Base-by-base conservation (phyloP, 1,140 invertebrate species). In the Zaprionus ornatus region DNA sequence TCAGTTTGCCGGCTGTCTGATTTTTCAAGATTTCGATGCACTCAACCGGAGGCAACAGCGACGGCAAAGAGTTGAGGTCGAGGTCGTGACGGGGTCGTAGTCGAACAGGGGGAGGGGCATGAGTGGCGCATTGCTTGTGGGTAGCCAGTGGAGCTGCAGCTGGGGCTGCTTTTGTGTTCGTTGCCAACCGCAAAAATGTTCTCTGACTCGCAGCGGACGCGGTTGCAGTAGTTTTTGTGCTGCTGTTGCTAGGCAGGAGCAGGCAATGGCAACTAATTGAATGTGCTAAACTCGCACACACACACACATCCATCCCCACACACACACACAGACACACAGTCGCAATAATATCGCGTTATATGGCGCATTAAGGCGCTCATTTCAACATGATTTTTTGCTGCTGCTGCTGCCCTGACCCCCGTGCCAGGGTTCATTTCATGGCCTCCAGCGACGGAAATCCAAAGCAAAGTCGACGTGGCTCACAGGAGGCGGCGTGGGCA, bases 311-410 rank as follows among this genome's bases (percentile, higher is more conserved):
- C n/a, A n/a, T n/a, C n/a, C n/a, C n/a, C 21, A 45, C 21, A 35
- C 40, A 32, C 4, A 25, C 48, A 48, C 35, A 29, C 9, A 52
- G 6, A 12, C 17, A 64, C 23, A 55, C 23, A 79, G 55, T 61
- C 40, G 45, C 56, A 45, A 65, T 80, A 72, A 88, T 75, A 88
- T 77, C 56, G 64, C 80, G 70, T 77, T 83, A 80, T 77, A 80
- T 75, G 77, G 77, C 84, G 84, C 84, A 87, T 87, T 87, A 84
- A 74, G 80, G 84, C 80, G 68, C 80, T 84, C 77, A 79, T 80
- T 88, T 75, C 61, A 68, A 50, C 40, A 59, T 27, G 19, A 59
- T 59, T 50, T 78, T 77, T 54, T 27, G n/a, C 32, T 40, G 48
- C 54, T 27, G 25, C 25, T 29, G 29, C 48, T 66, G 40, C 29